Percentiles rank a stretch among this genome's conserved stretches.
Evolutionary conservation across 2,888 invertebrate species (phyloP).

Genomic region (Ichneumoninae sp.): DNA sequence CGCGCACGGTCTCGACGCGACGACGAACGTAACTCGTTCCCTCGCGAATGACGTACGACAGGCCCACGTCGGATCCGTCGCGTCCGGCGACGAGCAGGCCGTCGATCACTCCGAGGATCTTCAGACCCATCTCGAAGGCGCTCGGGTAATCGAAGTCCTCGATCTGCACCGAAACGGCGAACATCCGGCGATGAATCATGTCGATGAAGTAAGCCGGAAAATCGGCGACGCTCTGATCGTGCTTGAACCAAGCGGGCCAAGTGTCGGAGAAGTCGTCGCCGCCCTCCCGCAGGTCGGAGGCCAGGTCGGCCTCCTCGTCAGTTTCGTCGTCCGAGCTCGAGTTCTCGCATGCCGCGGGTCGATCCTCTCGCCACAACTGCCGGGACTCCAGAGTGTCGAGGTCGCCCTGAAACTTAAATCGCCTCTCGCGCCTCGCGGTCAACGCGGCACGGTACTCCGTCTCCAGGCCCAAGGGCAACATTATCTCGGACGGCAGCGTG

Average conservation of each 20-base stretch:
- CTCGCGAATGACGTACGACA: conserved; percentile 40
- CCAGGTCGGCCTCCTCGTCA: conserved; percentile 58
- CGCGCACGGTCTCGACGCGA: neutral
- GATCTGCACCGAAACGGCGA: conserved; percentile 89
- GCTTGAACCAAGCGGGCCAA: conserved; percentile 87
- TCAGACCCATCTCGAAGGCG: conserved; percentile 86
- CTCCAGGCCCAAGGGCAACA: conserved; percentile 86
- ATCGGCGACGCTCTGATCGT: conserved; percentile 86
- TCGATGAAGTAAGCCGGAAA: conserved; percentile 89
- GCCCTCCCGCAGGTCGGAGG: conserved; percentile 4
- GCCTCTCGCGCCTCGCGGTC: conserved; percentile 47
- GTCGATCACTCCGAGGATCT: conserved; percentile 82
- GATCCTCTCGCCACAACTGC: conserved; percentile 50
- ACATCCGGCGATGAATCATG: conserved; percentile 87
- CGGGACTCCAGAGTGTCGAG: conserved; percentile 65
- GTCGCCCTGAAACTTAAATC: conserved; percentile 75
- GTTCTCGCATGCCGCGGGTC: conserved; percentile 35
- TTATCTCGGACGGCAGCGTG: conserved; percentile 86
- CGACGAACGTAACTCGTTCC: conserved; percentile 37
- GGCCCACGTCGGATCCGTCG: neutral
- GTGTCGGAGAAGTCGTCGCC: conserved; percentile 50
- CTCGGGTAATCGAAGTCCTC: conserved; percentile 88
- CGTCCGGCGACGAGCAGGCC: conserved; percentile 49
- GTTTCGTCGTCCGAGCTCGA: conserved; percentile 66
- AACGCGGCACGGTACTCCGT: conserved; percentile 60